Evolutionary conservation across 1,140 invertebrate genomes (phyloP).

Genomic region (Drosophila navojoa): DNA sequence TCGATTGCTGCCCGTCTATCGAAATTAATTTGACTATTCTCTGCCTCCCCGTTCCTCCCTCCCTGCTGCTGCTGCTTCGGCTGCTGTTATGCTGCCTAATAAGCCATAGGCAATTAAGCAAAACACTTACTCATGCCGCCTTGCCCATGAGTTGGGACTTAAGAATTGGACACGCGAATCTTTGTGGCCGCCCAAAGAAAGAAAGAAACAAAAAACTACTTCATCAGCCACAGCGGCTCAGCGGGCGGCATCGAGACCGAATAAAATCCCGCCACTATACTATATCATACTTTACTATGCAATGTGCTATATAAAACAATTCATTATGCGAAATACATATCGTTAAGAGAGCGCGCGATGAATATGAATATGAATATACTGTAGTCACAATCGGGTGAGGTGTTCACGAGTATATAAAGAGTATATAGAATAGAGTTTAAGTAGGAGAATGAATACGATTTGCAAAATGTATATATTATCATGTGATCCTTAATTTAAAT

Average conservation of each 20-base stretch:
- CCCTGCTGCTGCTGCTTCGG: not conserved
- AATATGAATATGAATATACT: too few species aligned
- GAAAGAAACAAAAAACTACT: slow-evolving; percentile 52
- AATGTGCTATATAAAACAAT: slow-evolving; percentile 62
- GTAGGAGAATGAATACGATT: too few species aligned
- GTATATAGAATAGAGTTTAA: not conserved
- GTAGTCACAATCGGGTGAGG: not conserved
- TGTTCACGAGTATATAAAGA: not conserved
- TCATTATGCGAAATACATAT: slow-evolving; percentile 60
- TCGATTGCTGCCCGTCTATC: slow-evolving; percentile 45
- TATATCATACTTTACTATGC: slow-evolving; percentile 2
- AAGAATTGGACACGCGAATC: slow-evolving; percentile 58
- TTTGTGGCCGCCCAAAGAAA: slow-evolving; percentile 42
- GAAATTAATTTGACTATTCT: slow-evolving; percentile 82
- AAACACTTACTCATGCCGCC: slow-evolving; percentile 80
- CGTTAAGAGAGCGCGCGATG: slow-evolving; percentile 5
- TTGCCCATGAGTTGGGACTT: slow-evolving; percentile 22
- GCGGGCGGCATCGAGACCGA: slow-evolving; percentile 49
- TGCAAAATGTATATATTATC: too few species aligned
- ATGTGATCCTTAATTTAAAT: too few species aligned
- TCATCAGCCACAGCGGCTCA: slow-evolving; percentile 66
- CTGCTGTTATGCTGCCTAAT: slow-evolving; percentile 61
- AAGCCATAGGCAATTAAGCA: slow-evolving; percentile 83
- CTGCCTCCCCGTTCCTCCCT: not conserved
- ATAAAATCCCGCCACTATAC: slow-evolving; percentile 14